Percentiles rank a stretch among this genome's conserved stretches.
These are phyloP conservation scores for Stictonetta naevosa DNA, from an alignment of 2,113 vertebrate genomes.

Conservation along the genomic window DNA sequence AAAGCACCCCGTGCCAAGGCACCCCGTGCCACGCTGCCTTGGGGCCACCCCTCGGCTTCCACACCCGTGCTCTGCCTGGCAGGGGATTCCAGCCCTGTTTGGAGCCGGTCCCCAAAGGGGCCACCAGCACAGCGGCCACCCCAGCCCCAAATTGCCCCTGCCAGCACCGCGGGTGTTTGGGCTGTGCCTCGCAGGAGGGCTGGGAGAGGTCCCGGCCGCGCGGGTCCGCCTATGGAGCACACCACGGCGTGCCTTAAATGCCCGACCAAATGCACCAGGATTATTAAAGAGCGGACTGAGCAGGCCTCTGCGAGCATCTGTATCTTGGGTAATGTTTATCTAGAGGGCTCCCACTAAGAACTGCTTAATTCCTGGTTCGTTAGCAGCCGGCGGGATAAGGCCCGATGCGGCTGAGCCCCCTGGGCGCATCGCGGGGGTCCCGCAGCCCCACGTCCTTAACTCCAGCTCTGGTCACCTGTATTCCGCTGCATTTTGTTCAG, in stretches of 20 bases:
- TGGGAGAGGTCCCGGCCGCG: neutral
- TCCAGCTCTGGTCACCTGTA: neutral
- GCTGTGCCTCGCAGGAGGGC: neutral
- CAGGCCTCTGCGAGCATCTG: neutral
- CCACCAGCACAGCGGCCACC: rapidly evolving
- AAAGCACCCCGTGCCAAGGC: neutral
- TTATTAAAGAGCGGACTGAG: neutral
- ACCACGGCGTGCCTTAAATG: rapidly evolving
- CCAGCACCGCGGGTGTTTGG: rapidly evolving
- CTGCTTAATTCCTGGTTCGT: neutral
- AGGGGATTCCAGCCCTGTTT: neutral
- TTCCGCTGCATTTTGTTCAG: neutral
- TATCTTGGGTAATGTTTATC: neutral
- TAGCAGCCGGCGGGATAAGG: neutral
- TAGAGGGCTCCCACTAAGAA: neutral
- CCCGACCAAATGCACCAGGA: neutral
- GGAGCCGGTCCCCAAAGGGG: rapidly evolving
- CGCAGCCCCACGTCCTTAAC: rapidly evolving
- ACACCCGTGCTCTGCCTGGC: no score
- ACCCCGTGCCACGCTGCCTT: no score
- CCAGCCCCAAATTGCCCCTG: rapidly evolving
- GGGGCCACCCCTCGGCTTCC: no score
- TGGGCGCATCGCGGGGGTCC: rapidly evolving
- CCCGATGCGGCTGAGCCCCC: neutral
- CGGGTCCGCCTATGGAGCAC: neutral